Base-by-base conservation (phyloP, 2,888 invertebrate genomes). In the Rhorus exstirpatorius region DNA sequence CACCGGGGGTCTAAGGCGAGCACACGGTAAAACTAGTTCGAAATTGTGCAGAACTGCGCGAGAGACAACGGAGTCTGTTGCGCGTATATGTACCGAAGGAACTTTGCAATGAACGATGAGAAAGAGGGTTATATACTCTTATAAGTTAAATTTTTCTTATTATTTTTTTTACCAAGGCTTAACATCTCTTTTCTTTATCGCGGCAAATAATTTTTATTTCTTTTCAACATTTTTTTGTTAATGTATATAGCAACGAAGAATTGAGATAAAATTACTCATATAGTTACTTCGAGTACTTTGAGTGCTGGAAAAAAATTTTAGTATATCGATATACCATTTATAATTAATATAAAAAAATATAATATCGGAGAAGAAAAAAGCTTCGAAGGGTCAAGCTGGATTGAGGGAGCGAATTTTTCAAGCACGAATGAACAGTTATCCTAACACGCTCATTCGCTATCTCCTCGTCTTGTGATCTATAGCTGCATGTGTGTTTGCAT, bases 1-100 rank as follows among this genome's bases (percentile, higher is more conserved):
- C 86, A 84, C 79, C 86, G 72, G 77, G 81, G 77, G 44, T 65
- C 65, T 58, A 26, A 67, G 60, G 17, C 17, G 53, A 12, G 44
- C 12, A 8, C 31, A 12, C 49, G 8, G 12, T 17, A 46, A 77
- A 76, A 67, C 67, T 77, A 24, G 70, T 70, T 55, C 26, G 70
- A 14, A 53, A 53, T 51, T 10, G 21, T 68, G 12, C 51, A 31
- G n/a, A 31, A 35, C 35, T 24, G n/a, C 24, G 31, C 68, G 76
- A 71, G 68, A 68, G 68, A 53, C 67, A 65, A 24, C 35, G 72
- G 44, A 79, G 65, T 53, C 72, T 55, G 14, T 38, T 31, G 35
- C 63, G 35, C 63, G 17, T 21, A 7, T 12, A 7, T 24, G 1
- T 1, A 8, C 31, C 35, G 17, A 53, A 31, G 38, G n/a, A n/a